Evolutionary conservation across 2,113 vertebrate genomes (phyloP).

Genomic region (Ginglymostoma cirratum): DNA sequence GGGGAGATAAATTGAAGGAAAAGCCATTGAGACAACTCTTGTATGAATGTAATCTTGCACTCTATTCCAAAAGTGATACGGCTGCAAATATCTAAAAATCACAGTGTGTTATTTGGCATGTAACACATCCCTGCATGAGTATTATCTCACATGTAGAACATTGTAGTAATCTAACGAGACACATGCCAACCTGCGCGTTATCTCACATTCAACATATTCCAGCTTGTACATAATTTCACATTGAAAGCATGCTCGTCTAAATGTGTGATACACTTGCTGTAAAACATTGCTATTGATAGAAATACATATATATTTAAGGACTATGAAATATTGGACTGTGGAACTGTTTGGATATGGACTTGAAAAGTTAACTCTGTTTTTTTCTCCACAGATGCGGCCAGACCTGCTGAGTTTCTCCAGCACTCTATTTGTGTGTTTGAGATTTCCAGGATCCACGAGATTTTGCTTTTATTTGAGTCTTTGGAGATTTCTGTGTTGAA

Average conservation of each 20-base stretch:
- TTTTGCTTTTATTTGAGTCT: too few relatives aligned
- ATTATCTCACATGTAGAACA: background rate
- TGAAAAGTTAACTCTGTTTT: too few relatives aligned
- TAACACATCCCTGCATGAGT: background rate
- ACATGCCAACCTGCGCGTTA: background rate
- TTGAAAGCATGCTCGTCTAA: background rate
- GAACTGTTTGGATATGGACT: too few relatives aligned
- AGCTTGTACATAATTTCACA: background rate
- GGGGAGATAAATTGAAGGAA: background rate
- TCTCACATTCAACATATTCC: background rate
- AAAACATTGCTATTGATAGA: too few relatives aligned
- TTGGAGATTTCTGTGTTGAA: too few relatives aligned
- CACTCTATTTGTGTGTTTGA: too few relatives aligned
- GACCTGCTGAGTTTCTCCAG: too few relatives aligned
- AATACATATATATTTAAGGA: too few relatives aligned
- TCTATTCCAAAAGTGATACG: background rate
- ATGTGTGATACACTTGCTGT: too few relatives aligned
- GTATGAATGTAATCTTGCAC: background rate
- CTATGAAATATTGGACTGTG: too few relatives aligned
- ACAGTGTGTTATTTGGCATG: background rate
- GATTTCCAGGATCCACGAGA: too few relatives aligned
- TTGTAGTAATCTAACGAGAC: background rate
- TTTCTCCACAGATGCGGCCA: too few relatives aligned
- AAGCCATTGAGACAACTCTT: background rate
- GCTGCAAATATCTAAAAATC: background rate